These are phyloP conservation scores for Drosophila kokeensis DNA, from an alignment of 2,888 invertebrate species.

Conservation along the genomic window DNA sequence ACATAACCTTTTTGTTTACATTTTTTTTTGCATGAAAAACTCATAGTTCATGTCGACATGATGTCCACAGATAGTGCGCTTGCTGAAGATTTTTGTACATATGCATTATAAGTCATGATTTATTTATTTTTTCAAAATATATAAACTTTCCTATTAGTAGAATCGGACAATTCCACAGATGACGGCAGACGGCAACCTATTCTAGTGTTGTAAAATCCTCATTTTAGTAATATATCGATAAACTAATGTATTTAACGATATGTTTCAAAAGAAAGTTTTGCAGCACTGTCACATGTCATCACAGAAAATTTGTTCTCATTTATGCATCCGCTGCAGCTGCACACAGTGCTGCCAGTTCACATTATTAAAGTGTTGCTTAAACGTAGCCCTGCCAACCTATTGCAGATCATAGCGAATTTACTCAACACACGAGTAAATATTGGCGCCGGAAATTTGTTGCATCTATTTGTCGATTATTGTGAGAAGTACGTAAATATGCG, in stretches of 20 bases:
- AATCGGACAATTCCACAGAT: constrained; percentile 49
- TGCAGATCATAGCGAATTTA: constrained; percentile 5
- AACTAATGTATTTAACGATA: constrained; percentile 2
- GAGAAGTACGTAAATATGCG: constrained; percentile 68
- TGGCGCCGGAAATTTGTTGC: constrained; percentile 38
- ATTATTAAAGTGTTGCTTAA: not conserved
- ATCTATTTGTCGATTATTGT: not conserved
- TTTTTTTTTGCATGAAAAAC: constrained; percentile 31
- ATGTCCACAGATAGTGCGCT: not conserved
- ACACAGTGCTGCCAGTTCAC: constrained; percentile 4
- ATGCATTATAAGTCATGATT: constrained; percentile 17
- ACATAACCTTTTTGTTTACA: constrained; percentile 84
- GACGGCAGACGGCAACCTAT: constrained; percentile 57
- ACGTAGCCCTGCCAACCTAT: constrained; percentile 13
- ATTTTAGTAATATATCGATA: constrained; percentile 15
- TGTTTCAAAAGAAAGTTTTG: not conserved
- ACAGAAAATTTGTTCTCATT: too few relatives aligned
- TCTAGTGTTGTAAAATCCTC: constrained; percentile 34
- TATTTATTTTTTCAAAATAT: constrained; percentile 26
- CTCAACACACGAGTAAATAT: constrained; percentile 28
- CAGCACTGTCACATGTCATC: not conserved
- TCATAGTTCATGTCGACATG: not conserved
- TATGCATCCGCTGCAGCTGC: too few relatives aligned
- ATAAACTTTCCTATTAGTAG: constrained; percentile 56
- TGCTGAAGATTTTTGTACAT: not conserved